Evolutionary conservation across 2,113 vertebrate genomes (phyloP), one percentile per base, ranked within the genome.

Genomic region (Tragelaphus strepsiceros): DNA sequence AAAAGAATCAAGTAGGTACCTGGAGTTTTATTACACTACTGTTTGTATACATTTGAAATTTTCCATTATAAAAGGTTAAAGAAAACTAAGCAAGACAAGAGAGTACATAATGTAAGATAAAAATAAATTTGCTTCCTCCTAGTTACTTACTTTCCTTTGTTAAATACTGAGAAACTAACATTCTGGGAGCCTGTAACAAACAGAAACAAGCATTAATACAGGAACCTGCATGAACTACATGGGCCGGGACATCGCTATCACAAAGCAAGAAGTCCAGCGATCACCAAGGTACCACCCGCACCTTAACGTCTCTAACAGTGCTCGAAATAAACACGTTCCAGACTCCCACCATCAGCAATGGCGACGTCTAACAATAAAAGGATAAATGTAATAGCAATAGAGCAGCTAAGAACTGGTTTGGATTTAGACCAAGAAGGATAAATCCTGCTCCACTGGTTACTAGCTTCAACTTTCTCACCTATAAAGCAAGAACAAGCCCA

Each of bases 91-190:
- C 5, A 64, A 53, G 39, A 81, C 32, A 1, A 85, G 32, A 82
- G 30, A 90, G 21, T 14, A 51, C 53, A 58, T 14, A 21, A 22
- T 28, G 56, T 21, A 87, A 64, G 19, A n/a, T 15, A 30, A 83
- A 28, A 14, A 89, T 54, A 90, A 46, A 56, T 64, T 49, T 92
- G 13, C 4, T 0, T 30, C 7, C 5, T 64, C 28, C 77, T 0
- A 85, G 94, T 81, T 97, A 99, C 99, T 98, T 96, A 99, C 99
- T 97, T 99, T 97, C 99, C 99, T 98, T 98, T 99, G 96, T 99
- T 99, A 97, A 98, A 99, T 46, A 99, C 97, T 0, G 85, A 99
- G 88, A 99, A 99, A 90, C 98, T 99, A 91, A 99, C 17, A 0
- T 99, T 99, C 96, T 99, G 99, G 77, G 99, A 99, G 53, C 99